phyloP scores from a whole-genome alignment of 92 coral and sea anemone genomes.

The Zoanthus solanderi region DNA sequence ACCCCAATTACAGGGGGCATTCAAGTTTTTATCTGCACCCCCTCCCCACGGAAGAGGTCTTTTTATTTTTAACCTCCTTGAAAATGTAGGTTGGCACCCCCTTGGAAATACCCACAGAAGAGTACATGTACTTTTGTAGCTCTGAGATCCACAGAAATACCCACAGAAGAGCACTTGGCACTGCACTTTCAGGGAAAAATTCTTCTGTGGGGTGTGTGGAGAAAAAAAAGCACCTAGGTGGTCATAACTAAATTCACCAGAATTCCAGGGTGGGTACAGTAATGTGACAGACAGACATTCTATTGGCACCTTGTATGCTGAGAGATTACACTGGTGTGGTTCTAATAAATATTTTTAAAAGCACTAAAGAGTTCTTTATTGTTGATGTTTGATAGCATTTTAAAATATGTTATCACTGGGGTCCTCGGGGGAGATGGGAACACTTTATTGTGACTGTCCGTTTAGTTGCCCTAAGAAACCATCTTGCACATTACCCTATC shows the following conservation, averaged over 20 bases:
- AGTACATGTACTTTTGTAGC: slow-evolving; percentile 4
- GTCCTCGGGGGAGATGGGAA: slow-evolving; percentile 4
- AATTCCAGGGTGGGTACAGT: not conserved
- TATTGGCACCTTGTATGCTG: not conserved
- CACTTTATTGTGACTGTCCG: not conserved
- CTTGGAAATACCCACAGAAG: slow-evolving; percentile 1
- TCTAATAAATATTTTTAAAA: not conserved
- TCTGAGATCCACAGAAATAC: not conserved
- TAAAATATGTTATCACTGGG: not conserved
- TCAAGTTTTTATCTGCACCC: not conserved
- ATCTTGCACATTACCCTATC: not conserved
- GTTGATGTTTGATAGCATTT: not conserved
- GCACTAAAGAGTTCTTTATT: not conserved
- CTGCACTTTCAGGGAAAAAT: not conserved
- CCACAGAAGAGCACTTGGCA: slow-evolving; percentile 10
- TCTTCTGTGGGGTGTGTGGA: not conserved
- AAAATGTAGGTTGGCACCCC: slow-evolving; percentile 1
- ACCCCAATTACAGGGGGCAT: not conserved
- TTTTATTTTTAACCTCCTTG: not conserved
- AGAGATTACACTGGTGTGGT: slow-evolving; percentile 1
- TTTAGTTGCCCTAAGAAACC: not conserved
- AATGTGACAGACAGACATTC: slow-evolving; percentile 4
- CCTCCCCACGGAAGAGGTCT: not conserved
- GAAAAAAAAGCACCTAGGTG: not conserved
- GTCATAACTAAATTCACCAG: not conserved